Base-by-base conservation (phyloP, 2,888 invertebrate species). In the Choreutis nemorana region DNA sequence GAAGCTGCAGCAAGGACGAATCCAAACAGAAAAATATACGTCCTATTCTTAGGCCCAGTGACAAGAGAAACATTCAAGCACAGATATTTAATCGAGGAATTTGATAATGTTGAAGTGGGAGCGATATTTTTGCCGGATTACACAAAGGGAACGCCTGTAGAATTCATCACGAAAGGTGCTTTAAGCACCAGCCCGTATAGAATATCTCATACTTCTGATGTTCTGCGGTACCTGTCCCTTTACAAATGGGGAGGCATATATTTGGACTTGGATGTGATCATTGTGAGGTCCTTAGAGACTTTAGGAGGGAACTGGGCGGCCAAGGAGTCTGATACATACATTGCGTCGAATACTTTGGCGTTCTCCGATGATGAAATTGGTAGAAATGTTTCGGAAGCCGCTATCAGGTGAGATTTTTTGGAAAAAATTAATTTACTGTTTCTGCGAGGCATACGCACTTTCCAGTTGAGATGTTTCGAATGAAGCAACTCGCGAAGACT, bases 321-420 rank as follows among this genome's bases (percentile, higher is more conserved):
- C n/a, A n/a, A n/a, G n/a, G n/a, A n/a, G n/a, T n/a, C n/a, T n/a
- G n/a, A n/a, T n/a, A n/a, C n/a, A n/a, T n/a, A n/a, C n/a, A n/a
- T 90, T 1, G 87, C 86, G 0, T 84, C 87, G 0, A 89, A 88
- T 2, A 82, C 87, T 0, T 61, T 90, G 41, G 84, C 86, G 29
- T 84, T 90, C 23, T 56, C 60, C 0, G 45, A 37, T 29, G 55
- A 60, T 26, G 28, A 32, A 1, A 23, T 55, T 3, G 64, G 64
- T 0, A 46, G 54, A 15, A 34, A 31, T 15, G 21, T 54, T 1
- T 48, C 57, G 13, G 32, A 41, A 8, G 40, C 41, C 2, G 41
- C 48, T n/a, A 32, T 55, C 3, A 45, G 40, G 55, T 57, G 9
- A 5, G 9, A n/a, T 8, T 18, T 18, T 18, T n/a, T n/a, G n/a